Conservation (phyloP, 2,888 invertebrate species). For the Pammene fasciana region DNA sequence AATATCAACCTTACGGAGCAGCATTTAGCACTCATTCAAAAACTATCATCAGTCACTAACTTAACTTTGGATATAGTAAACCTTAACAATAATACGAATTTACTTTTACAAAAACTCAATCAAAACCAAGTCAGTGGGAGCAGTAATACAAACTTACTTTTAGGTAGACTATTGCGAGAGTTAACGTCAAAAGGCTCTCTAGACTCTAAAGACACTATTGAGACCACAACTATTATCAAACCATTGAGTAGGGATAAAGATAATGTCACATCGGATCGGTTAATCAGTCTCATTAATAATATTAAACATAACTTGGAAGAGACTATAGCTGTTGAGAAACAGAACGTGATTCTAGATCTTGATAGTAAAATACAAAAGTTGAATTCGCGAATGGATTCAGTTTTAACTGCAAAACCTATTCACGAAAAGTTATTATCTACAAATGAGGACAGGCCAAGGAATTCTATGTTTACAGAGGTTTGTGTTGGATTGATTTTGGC, state of each 20-base stretch:
- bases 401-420: slow-evolving; percentile 20
- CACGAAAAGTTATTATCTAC: slow-evolving; percentile 24
- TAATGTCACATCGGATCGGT: slow-evolving; percentile 44
- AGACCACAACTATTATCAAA: slow-evolving; percentile 20
- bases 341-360: slow-evolving; percentile 48
- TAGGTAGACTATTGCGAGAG: slow-evolving; percentile 49
- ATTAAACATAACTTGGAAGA: slow-evolving; percentile 50
- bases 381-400: slow-evolving; percentile 40
- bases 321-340: slow-evolving; percentile 47
- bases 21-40: slow-evolving; percentile 18
- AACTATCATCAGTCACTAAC: slow-evolving; percentile 21
- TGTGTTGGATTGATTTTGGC: slow-evolving; percentile 48
- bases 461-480: slow-evolving; percentile 50
- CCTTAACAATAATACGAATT: slow-evolving; percentile 36
- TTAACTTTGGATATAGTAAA: slow-evolving; percentile 12
- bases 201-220: no score
- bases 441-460: slow-evolving; percentile 29
- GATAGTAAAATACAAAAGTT: slow-evolving; percentile 46
- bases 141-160: slow-evolving; percentile 47
- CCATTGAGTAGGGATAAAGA: slow-evolving; percentile 42
- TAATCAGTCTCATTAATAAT: slow-evolving; percentile 47
- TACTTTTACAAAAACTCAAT: slow-evolving; percentile 42
- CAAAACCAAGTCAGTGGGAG: slow-evolving; percentile 1
- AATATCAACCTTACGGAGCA: slow-evolving; percentile 36
- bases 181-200: slow-evolving; percentile 34